These are phyloP conservation scores for Chrysaora quinquecirrha DNA, from an alignment of 30 jellyfish, hydroid and myxozoan species.

Conservation along the genomic window DNA sequence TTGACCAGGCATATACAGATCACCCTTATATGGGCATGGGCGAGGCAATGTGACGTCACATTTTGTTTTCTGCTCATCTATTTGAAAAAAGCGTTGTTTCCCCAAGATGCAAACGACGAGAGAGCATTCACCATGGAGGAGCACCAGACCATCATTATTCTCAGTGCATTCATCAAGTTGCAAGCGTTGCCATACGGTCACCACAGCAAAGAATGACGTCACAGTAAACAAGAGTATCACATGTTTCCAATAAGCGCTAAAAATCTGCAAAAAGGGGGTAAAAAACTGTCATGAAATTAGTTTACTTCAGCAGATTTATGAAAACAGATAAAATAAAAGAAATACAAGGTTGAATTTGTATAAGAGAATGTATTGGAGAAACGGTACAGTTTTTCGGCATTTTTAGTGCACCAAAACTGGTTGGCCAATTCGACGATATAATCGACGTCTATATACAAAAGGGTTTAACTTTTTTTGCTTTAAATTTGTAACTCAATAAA, in stretches of 20 bases:
- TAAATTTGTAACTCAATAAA: too few species aligned
- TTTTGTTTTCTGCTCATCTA: conserved; percentile 30
- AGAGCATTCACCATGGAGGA: conserved; percentile 55
- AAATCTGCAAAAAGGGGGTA: conserved; percentile 7
- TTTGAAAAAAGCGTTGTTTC: conserved; percentile 23
- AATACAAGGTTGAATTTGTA: too few species aligned
- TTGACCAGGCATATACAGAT: conserved; percentile 62
- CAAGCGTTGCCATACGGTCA: conserved; percentile 54
- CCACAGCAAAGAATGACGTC: conserved; percentile 39
- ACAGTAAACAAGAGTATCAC: conserved; percentile 19
- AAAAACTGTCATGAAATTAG: background rate
- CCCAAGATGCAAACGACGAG: conserved; percentile 50
- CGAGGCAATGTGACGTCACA: conserved; percentile 59
- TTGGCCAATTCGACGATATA: too few species aligned
- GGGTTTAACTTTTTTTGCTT: too few species aligned
- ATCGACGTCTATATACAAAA: too few species aligned
- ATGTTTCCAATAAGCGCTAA: conserved; percentile 61
- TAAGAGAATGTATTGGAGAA: too few species aligned
- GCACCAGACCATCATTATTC: conserved; percentile 55
- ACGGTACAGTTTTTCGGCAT: too few species aligned
- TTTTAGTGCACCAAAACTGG: too few species aligned
- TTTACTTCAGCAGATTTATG: too few species aligned
- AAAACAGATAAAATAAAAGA: too few species aligned
- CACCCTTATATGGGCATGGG: conserved; percentile 60
- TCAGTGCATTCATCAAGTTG: conserved; percentile 74